phyloP scores from a whole-genome alignment of 2,113 vertebrate species.

The Lanius ludovicianus region DNA sequence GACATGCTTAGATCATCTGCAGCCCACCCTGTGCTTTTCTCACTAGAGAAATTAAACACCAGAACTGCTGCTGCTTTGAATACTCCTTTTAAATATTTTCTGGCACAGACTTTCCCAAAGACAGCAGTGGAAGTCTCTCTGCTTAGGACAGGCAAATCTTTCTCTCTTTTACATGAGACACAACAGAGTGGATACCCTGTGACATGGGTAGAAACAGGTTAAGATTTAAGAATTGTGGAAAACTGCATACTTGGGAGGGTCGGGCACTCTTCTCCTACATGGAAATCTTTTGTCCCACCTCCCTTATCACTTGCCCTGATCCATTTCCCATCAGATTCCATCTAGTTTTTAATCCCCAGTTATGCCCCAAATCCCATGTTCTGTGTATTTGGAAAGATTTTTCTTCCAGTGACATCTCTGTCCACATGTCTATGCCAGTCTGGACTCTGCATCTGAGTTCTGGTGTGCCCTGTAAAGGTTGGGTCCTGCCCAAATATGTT shows the following conservation, averaged over 20 bases:
- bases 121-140: background rate
- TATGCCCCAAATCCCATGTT: background rate
- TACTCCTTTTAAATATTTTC: slow-evolving; percentile 57
- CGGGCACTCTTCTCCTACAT: background rate
- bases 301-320: background rate
- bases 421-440: background rate
- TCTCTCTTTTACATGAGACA: background rate
- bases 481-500: background rate
- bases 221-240: background rate
- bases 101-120: slow-evolving; percentile 40
- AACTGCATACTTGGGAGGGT: background rate
- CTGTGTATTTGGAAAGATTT: background rate
- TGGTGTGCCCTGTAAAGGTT: background rate
- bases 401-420: background rate
- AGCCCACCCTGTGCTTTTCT: slow-evolving; percentile 67
- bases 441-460: background rate
- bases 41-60: slow-evolving; percentile 68
- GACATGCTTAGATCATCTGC: slow-evolving; percentile 68
- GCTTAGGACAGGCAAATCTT: background rate
- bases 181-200: background rate
- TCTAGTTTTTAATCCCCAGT: background rate
- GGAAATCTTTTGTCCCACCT: background rate
- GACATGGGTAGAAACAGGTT: background rate
- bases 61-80: slow-evolving; percentile 63
- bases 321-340: background rate